phyloP scores from a whole-genome alignment of 2,888 invertebrate genomes.

The Heliconius ethilla region DNA sequence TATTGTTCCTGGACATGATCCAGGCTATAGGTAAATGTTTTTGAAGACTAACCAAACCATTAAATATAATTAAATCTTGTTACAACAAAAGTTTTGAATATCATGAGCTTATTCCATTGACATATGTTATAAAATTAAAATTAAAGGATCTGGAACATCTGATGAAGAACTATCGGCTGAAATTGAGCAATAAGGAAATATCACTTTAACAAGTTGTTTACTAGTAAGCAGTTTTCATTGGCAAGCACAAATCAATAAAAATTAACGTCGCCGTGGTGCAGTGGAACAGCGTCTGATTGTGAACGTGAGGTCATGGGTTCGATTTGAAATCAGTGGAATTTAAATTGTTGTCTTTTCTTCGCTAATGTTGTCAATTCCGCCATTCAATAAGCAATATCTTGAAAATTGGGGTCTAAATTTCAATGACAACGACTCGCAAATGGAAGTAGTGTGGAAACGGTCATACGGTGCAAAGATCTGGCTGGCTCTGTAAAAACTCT shows the following conservation, averaged over 20 bases:
- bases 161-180: not conserved
- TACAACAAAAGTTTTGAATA: not conserved
- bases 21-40: too few species aligned
- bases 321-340: not conserved
- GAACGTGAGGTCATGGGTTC: not conserved
- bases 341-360: not conserved
- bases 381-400: not conserved
- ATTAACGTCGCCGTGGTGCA: not conserved
- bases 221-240: not conserved
- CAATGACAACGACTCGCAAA: not conserved
- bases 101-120: not conserved
- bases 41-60: too few species aligned
- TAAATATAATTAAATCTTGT: too few species aligned
- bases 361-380: not conserved
- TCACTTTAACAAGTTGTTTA: not conserved
- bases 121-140: too few species aligned
- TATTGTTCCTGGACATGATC: too few species aligned
- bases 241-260: not conserved
- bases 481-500: not conserved
- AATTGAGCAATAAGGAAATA: not conserved
- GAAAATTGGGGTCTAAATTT: not conserved
- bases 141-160: not conserved
- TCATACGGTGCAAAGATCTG: not conserved
- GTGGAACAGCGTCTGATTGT: not conserved
- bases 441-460: not conserved